Evolutionary conservation across 1,140 invertebrate genomes (phyloP).

Genomic region (Neodiprion lecontei): DNA sequence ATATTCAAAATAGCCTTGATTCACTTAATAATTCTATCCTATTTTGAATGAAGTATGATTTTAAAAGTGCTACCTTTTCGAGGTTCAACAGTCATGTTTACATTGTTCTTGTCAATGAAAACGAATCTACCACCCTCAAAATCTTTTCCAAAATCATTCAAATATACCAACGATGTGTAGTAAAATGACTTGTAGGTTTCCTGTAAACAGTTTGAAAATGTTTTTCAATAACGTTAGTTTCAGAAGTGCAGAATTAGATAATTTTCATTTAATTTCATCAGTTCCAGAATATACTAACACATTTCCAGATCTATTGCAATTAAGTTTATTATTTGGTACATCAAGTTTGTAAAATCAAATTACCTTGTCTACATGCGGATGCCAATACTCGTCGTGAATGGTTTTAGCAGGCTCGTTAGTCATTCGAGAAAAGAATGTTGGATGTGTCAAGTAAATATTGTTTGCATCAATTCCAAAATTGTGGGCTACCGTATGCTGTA

Average conservation of each 20-base stretch:
- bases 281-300: too few relatives aligned
- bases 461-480: conserved; percentile 74
- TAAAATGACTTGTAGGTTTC: conserved; percentile 85
- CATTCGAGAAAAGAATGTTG: conserved; percentile 85
- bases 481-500: conserved; percentile 77
- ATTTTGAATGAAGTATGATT: conserved; percentile 8
- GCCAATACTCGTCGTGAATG: conserved; percentile 88
- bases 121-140: conserved; percentile 85
- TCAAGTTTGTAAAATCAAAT: conserved; percentile 19
- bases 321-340: too few relatives aligned
- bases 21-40: background rate
- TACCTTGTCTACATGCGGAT: conserved; percentile 87
- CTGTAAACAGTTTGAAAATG: conserved; percentile 61
- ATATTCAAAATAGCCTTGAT: conserved; percentile 18
- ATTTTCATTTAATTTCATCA: background rate
- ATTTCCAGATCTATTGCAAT: too few relatives aligned
- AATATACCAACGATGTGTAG: conserved; percentile 84
- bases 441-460: conserved; percentile 79
- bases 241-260: background rate
- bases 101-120: conserved; percentile 75
- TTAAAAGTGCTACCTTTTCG: conserved; percentile 65
- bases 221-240: background rate
- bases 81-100: conserved; percentile 79
- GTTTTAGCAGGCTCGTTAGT: conserved; percentile 73
- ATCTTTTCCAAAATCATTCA: conserved; percentile 76